Evolutionary conservation across 2,888 invertebrate species (phyloP), one percentile per base, ranked within the genome.

Genomic region (Dugesia japonica): DNA sequence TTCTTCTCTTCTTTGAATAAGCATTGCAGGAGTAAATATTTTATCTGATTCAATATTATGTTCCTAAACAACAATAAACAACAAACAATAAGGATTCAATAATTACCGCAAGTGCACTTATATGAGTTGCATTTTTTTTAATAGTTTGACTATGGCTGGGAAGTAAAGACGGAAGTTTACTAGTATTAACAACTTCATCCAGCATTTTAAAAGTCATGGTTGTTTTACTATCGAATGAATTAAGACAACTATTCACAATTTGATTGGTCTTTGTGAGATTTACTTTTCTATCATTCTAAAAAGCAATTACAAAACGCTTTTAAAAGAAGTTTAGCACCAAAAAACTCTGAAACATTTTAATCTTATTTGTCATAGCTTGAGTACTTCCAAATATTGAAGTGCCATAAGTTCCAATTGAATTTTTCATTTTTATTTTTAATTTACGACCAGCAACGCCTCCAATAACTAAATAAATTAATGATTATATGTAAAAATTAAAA

Each of bases 401-500:
- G 17, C 56, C 56, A n/a, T 56, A 56, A 13, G 56, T 56, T 9
- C 56, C 56, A 20, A 56, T 56, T 4, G 56, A 56, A 56, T 56
- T 56, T n/a, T 56, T 56, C 56, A 56, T 56, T 56, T 56, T 56
- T 13, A 56, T 56, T 56, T 56, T 56, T 56, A 56, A 56, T 56
- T 56, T 56, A 1, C 56, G n/a, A 20, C 56, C 56, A 56, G 56
- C 23, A n/a, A 56, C 56, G 4, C 56, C 56, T 20, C 20, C 56
- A 56, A 56, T 56, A n/a, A 23, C 56, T 56, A n/a, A n/a, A n/a
- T n/a, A n/a, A n/a, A n/a, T n/a, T n/a, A 56, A 9, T 56, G 56
- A n/a, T 56, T 9, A 56, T 20, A 31, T 7, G 13, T 31, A 7
- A 4, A 13, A 56, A 9, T 20, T 56, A 4, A 20, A 56, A 56